A percentile compares a stretch with the other conserved stretches of the same genome.
These are phyloP conservation scores for Synergus gifuensis DNA, from an alignment of 2,888 invertebrate genomes.

Conservation along the genomic window DNA sequence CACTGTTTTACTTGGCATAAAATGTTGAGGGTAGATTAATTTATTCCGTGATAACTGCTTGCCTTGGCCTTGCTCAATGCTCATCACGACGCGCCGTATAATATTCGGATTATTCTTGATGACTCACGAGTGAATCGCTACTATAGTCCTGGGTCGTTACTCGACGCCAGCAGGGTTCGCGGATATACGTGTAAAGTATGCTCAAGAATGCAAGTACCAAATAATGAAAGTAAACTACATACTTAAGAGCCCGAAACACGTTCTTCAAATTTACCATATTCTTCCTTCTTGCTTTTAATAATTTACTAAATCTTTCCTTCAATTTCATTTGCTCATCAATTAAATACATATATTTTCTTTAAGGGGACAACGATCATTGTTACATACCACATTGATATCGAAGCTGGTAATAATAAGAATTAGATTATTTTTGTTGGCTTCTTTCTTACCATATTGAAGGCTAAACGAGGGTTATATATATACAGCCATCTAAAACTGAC, in stretches of 20 bases:
- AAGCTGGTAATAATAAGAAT: background rate
- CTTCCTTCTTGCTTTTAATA: background rate
- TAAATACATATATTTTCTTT: background rate
- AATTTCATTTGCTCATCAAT: background rate
- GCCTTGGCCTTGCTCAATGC: background rate
- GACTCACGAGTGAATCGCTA: background rate
- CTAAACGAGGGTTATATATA: too few species aligned
- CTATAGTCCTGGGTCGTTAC: background rate
- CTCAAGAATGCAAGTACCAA: constrained; percentile 35
- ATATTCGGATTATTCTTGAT: constrained; percentile 2
- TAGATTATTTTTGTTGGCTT: background rate
- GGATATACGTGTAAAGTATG: background rate
- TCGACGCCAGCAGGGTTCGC: background rate
- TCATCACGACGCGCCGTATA: background rate
- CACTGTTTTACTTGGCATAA: too few species aligned
- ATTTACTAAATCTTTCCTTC: background rate
- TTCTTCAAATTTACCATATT: background rate
- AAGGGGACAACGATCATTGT: background rate
- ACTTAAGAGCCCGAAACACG: background rate
- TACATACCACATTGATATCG: background rate
- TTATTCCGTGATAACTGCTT: background rate
- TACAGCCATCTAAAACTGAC: background rate
- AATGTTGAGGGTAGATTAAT: background rate
- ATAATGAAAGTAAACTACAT: constrained; percentile 7
- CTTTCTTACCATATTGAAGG: too few species aligned